Evolutionary conservation across 2,113 vertebrate species (phyloP), one percentile per base, ranked within the genome.

Genomic region (Euleptes europaea): DNA sequence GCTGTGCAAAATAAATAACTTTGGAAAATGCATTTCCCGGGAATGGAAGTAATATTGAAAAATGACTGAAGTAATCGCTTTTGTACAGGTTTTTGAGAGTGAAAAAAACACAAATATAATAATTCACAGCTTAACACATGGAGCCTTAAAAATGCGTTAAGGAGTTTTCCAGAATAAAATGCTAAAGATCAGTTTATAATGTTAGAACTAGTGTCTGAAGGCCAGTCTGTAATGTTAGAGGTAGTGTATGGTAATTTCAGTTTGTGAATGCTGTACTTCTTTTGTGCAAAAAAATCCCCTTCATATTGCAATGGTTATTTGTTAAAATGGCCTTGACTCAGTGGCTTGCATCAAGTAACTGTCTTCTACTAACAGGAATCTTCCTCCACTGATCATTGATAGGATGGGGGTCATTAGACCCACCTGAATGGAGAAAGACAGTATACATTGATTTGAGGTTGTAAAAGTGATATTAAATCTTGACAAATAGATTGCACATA

Each of bases 41-140:
- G 93, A 95, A 94, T 94, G 94, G 95, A 96, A 94, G 94, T 96
- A 95, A 97, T 96, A 96, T 94, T 96, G 95, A 97, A 95, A 96
- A 96, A 96, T 44, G 93, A 95, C 94, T 91, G 91, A 94, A 94
- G 94, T 96, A 95, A 97, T 96, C 94, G 94, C 94, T 97, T 96
- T 94, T 94, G 94, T 94, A 89, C 92, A 94, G 93, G 93, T 96
- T 95, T 63, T 93, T 80, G 87, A 92, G 94, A 94, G 94, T 82
- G 83, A 92, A 92, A 94, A n/a, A 90, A 93, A 87, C 54, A 93
- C 85, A 23, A 86, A 92, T 93, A 94, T 91, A 95, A 92, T 96
- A 96, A 95, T 94, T 94, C 92, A 92, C 92, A 88, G 76, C 86
- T 94, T 90, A 89, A 90, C 89, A 88, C 71, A 75, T 75, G 69